These are phyloP conservation scores for Plebejus anna DNA, from an alignment of 2,888 invertebrate species.

Conservation along the genomic window DNA sequence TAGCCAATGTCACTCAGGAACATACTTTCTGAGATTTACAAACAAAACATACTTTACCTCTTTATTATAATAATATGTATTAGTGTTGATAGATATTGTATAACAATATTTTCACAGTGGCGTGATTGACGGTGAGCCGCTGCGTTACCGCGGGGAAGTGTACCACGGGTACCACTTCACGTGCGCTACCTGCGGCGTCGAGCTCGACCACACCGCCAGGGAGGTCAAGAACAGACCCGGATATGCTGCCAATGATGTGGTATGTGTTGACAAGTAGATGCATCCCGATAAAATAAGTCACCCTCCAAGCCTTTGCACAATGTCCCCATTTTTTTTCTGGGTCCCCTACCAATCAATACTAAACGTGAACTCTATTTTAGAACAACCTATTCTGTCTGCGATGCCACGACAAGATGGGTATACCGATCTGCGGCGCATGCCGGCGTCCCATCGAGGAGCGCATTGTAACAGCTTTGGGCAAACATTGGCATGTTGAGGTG, in stretches of 20 bases:
- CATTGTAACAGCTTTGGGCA: slow-evolving; percentile 98
- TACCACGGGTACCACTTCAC: slow-evolving; percentile 99
- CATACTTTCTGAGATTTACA: too few species aligned
- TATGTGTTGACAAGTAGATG: slow-evolving; percentile 44
- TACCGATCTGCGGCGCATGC: slow-evolving; percentile 99
- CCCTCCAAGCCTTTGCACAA: too few species aligned
- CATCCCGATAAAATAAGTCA: too few species aligned
- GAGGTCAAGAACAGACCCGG: slow-evolving; percentile 96
- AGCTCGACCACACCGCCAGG: slow-evolving; percentile 96
- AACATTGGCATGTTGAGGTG: slow-evolving; percentile 99
- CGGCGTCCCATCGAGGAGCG: slow-evolving; percentile 99
- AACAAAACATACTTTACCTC: too few species aligned
- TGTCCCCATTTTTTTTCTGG: too few species aligned
- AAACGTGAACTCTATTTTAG: slow-evolving; percentile 59
- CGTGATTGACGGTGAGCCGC: slow-evolving; percentile 93
- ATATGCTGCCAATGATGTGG: slow-evolving; percentile 93
- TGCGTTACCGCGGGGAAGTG: slow-evolving; percentile 96
- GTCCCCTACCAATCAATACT: too few species aligned
- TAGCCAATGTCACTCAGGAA: too few species aligned
- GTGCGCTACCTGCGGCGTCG: slow-evolving; percentile 94
- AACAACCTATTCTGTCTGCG: slow-evolving; percentile 98
- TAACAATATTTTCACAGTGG: slow-evolving; percentile 78
- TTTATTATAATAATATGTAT: too few species aligned
- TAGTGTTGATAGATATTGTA: too few species aligned
- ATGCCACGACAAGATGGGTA: slow-evolving; percentile 99